Conservation (phyloP, 1,140 invertebrate genomes). For the Battus philenor region DNA sequence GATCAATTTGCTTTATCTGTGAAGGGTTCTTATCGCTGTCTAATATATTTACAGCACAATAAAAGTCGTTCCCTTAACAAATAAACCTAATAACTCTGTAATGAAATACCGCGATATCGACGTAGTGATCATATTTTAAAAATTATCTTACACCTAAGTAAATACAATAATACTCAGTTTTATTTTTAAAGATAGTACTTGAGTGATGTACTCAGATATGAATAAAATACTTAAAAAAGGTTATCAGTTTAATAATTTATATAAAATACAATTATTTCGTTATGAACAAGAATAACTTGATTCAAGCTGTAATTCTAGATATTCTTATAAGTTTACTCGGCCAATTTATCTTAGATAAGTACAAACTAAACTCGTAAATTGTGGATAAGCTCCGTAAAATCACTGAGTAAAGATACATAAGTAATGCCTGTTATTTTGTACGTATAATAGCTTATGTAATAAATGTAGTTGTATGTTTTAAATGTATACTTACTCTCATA, state of each 20-base stretch:
- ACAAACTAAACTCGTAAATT: constrained; percentile 15
- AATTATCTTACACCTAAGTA: no score
- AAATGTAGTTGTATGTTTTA: no score
- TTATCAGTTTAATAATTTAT: constrained; percentile 1
- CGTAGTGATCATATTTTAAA: constrained; percentile 12
- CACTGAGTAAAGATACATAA: constrained; percentile 12
- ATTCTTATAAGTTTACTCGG: constrained; percentile 4
- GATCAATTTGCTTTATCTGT: constrained; percentile 70
- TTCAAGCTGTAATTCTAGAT: constrained; percentile 7
- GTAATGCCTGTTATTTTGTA: constrained; percentile 4
- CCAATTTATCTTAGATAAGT: constrained; percentile 14
- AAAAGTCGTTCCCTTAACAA: constrained; percentile 60
- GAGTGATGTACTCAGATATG: no score
- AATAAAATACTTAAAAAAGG: not conserved
- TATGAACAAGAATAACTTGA: constrained; percentile 7
- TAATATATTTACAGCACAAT: constrained; percentile 72
- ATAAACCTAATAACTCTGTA: constrained; percentile 65
- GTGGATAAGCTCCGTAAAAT: constrained; percentile 9
- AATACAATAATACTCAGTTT: no score
- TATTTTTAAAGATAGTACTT: no score
- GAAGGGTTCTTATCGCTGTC: constrained; percentile 51
- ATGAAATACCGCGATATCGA: constrained; percentile 32
- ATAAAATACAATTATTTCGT: constrained; percentile 6
- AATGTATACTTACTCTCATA: no score
- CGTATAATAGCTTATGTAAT: constrained; percentile 2